A percentile compares a stretch with the other conserved stretches of the same genome.
Evolutionary conservation across 2,113 vertebrate species (phyloP).

Genomic region (Coturnix japonica): DNA sequence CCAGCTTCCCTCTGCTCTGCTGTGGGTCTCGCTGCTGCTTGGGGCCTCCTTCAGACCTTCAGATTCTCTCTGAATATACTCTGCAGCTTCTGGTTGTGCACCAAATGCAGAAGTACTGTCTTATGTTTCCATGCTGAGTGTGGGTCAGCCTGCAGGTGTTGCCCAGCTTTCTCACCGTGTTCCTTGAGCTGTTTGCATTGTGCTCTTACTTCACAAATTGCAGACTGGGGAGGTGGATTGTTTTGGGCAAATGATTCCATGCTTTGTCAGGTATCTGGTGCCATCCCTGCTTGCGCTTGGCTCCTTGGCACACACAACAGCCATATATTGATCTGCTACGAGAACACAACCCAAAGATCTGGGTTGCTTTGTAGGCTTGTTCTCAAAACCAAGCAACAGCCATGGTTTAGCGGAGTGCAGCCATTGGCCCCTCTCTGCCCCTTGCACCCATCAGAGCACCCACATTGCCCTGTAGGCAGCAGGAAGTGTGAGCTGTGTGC

Average conservation of each 20-base stretch:
- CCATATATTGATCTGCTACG: neutral
- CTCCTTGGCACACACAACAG: fast-evolving
- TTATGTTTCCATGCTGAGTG: fast-evolving
- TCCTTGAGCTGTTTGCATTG: neutral
- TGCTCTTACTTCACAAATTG: fast-evolving
- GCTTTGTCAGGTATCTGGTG: neutral
- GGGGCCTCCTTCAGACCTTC: neutral
- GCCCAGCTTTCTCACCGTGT: neutral
- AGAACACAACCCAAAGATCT: neutral
- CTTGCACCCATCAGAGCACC: neutral
- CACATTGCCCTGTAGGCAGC: fast-evolving
- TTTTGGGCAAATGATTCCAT: neutral
- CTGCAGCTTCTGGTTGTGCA: neutral
- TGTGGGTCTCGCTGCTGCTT: neutral
- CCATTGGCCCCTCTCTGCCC: too few species aligned
- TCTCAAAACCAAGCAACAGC: neutral
- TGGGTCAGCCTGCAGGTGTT: neutral
- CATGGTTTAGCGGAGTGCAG: neutral
- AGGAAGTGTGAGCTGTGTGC: fast-evolving
- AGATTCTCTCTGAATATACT: fast-evolving
- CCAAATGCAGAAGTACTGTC: neutral
- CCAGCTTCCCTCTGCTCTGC: neutral
- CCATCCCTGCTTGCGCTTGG: neutral
- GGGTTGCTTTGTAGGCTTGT: neutral
- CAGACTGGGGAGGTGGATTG: fast-evolving